phyloP scores from a whole-genome alignment of 2,888 invertebrate species.

The Synergus gifuensis region DNA sequence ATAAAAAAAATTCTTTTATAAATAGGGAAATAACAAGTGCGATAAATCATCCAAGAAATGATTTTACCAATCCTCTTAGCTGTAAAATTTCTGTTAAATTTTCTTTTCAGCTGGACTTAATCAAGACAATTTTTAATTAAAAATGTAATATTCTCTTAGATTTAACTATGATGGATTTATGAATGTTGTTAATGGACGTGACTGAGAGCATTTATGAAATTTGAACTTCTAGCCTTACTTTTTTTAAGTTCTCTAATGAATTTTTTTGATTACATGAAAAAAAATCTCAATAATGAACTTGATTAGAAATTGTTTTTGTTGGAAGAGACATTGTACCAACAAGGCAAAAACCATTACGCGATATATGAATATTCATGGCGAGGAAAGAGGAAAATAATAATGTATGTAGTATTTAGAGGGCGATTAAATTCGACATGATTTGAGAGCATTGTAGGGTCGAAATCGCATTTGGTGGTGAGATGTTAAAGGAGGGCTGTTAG shows the following conservation, averaged over 20 bases:
- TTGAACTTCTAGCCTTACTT: not conserved
- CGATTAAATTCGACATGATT: constrained; percentile 53
- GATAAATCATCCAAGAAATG: not conserved
- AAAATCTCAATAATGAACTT: not conserved
- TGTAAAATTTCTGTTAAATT: not conserved
- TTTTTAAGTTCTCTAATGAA: not conserved
- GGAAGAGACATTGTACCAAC: not conserved
- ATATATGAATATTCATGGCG: not conserved
- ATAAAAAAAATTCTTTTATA: not conserved
- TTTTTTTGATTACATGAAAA: not conserved
- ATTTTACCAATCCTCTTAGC: not conserved
- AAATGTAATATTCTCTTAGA: not conserved
- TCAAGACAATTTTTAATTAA: not conserved
- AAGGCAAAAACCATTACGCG: not conserved
- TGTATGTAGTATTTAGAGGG: constrained; percentile 18
- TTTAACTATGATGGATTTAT: not conserved
- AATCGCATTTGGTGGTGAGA: constrained; percentile 9
- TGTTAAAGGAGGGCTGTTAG: constrained; percentile 43
- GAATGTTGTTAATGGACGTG: not conserved
- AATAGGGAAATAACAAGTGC: not conserved
- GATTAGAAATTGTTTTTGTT: not conserved
- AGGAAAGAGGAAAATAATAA: not conserved
- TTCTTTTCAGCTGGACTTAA: not conserved
- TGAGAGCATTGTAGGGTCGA: constrained; percentile 43
- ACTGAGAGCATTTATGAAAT: not conserved